These are phyloP conservation scores for Megaptera novaeangliae DNA, from an alignment of 2,113 vertebrate species.

Conservation along the genomic window DNA sequence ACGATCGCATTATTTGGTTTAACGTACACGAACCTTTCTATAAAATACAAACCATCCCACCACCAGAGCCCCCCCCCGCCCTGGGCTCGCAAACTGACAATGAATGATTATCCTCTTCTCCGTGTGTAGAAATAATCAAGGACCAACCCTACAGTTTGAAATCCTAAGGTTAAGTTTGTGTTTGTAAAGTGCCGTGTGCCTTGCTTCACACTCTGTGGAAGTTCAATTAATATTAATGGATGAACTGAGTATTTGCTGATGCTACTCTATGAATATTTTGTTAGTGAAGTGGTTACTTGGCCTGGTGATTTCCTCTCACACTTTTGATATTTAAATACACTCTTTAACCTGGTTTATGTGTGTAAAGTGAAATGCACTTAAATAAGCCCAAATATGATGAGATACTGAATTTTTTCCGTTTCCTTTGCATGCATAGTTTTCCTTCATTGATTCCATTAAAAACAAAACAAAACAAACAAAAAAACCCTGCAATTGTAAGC, in stretches of 20 bases:
- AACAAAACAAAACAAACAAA: neutral
- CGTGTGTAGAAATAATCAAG: neutral
- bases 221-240: slow-evolving; percentile 61
- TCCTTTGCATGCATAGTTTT: slow-evolving; percentile 18
- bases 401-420: neutral
- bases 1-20: neutral
- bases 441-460: slow-evolving; percentile 9
- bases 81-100: neutral
- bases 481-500: neutral
- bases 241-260: slow-evolving; percentile 37
- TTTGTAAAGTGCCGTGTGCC: neutral
- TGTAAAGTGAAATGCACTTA: slow-evolving; percentile 16
- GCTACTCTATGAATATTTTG: slow-evolving; percentile 24
- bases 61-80: no score
- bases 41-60: neutral
- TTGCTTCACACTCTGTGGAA: neutral
- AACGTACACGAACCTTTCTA: neutral
- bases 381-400: slow-evolving; percentile 48
- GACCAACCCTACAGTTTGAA: neutral
- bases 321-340: slow-evolving; percentile 38
- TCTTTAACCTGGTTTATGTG: neutral
- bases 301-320: neutral
- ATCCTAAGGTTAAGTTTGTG: neutral
- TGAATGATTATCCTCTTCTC: neutral
- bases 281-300: slow-evolving; percentile 10